Evolutionary conservation across 2,888 invertebrate species (phyloP), one percentile per base, ranked within the genome.

Genomic region (Sacculina carcini): DNA sequence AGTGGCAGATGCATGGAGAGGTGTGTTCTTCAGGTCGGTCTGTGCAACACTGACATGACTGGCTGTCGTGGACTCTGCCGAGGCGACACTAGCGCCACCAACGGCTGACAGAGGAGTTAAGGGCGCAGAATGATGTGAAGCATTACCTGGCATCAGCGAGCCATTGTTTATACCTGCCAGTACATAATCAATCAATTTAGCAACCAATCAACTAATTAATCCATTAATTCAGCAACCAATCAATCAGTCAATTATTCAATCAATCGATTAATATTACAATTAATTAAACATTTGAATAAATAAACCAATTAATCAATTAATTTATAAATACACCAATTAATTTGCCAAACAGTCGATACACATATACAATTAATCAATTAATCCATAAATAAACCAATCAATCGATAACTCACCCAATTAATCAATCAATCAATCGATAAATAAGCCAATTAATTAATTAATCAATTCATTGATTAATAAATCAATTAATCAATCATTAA

Each of bases 101-200:
- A 70, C 53, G 31, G 52, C 51, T 40, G 53, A 54, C n/a, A n/a
- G n/a, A n/a, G n/a, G n/a, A n/a, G n/a, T n/a, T n/a, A n/a, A n/a
- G n/a, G n/a, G n/a, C n/a, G n/a, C n/a, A n/a, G n/a, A n/a, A n/a
- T n/a, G n/a, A n/a, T n/a, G n/a, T n/a, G n/a, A n/a, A n/a, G n/a
- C n/a, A n/a, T n/a, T n/a, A 48, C 56, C 54, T 21, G 54, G 71
- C 75, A 85, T 84, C 83, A 84, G 83, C 49, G 83, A 84, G 49
- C 84, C 84, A 62, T 80, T 84, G 36, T 82, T 83, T 62, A 85
- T 84, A 61, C 65, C 65, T 65, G 57, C 4, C 54, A 51, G 16
- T 48, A 50, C 51, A 28, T 2, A 46, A 31, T 39, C 10, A 47
- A 38, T 36, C 12, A 31, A 23, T 16, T 16, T 3, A 12, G 14